Evolutionary conservation across 2,888 invertebrate genomes (phyloP).

Genomic region (Spisula solida): DNA sequence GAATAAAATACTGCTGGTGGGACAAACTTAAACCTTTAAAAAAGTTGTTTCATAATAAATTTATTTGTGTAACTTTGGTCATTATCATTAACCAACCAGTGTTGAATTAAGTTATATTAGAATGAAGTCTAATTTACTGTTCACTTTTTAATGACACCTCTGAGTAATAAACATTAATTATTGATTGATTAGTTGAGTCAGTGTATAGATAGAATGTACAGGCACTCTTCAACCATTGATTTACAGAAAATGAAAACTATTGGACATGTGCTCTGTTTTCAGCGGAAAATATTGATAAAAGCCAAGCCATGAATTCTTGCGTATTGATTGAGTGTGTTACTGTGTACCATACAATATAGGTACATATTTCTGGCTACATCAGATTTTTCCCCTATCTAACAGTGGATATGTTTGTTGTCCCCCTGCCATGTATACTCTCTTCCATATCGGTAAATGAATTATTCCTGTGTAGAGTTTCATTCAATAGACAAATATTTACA

Average conservation of each 20-base stretch:
- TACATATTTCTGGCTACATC: conserved; percentile 24
- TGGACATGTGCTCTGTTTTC: conserved; percentile 9
- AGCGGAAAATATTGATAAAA: not conserved
- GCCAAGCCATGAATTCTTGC: conserved; percentile 5
- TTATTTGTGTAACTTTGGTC: no score
- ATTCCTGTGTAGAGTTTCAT: not conserved
- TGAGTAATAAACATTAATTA: not conserved
- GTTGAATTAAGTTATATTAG: no score
- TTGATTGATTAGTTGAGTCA: conserved; percentile 16
- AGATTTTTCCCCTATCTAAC: not conserved
- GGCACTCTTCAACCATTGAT: conserved; percentile 16
- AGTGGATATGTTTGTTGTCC: not conserved
- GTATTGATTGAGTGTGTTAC: not conserved
- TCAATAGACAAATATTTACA: conserved; percentile 20
- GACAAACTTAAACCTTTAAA: no score
- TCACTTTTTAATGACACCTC: conserved; percentile 4
- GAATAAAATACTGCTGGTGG: no score
- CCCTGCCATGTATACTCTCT: not conserved
- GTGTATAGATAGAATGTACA: conserved; percentile 4
- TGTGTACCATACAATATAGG: not conserved
- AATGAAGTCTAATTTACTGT: not conserved
- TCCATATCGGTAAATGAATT: conserved; percentile 8
- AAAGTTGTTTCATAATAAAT: no score
- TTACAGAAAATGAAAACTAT: conserved; percentile 16
- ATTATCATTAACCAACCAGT: no score